phyloP scores from a whole-genome alignment of 2,888 invertebrate genomes.

The Ptilodon capucinus region DNA sequence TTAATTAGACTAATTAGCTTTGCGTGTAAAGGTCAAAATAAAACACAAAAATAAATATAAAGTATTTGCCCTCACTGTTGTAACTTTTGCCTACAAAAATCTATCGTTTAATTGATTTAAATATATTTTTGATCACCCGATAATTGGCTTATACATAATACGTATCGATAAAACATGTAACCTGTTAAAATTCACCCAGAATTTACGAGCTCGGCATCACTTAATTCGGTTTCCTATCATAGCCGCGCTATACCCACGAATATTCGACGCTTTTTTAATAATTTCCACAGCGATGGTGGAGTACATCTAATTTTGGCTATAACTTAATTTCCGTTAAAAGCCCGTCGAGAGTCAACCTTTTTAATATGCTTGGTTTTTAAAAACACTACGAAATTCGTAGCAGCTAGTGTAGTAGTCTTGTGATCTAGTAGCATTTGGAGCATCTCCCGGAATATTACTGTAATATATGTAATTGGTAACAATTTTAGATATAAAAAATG shows the following conservation, averaged over 20 bases:
- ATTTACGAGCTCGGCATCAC: slow-evolving; percentile 10
- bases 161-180: slow-evolving; percentile 15
- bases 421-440: neutral
- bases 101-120: too few relatives aligned
- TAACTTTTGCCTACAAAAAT: too few relatives aligned
- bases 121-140: too few relatives aligned
- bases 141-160: too few relatives aligned
- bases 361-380: slow-evolving; percentile 3
- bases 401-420: slow-evolving; percentile 1
- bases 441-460: neutral
- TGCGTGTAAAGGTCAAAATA: too few relatives aligned
- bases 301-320: slow-evolving; percentile 17
- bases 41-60: too few relatives aligned
- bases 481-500: too few relatives aligned
- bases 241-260: slow-evolving; percentile 14
- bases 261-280: slow-evolving; percentile 25
- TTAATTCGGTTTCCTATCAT: slow-evolving; percentile 20
- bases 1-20: too few relatives aligned
- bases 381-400: slow-evolving; percentile 10
- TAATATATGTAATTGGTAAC: too few relatives aligned
- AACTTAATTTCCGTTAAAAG: slow-evolving; percentile 18
- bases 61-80: too few relatives aligned
- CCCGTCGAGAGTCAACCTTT: slow-evolving; percentile 7
- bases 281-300: slow-evolving; percentile 10
- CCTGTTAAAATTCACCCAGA: slow-evolving; percentile 17